These are phyloP conservation scores for Spilosoma lubricipeda DNA, from an alignment of 2,888 invertebrate species.

Conservation along the genomic window DNA sequence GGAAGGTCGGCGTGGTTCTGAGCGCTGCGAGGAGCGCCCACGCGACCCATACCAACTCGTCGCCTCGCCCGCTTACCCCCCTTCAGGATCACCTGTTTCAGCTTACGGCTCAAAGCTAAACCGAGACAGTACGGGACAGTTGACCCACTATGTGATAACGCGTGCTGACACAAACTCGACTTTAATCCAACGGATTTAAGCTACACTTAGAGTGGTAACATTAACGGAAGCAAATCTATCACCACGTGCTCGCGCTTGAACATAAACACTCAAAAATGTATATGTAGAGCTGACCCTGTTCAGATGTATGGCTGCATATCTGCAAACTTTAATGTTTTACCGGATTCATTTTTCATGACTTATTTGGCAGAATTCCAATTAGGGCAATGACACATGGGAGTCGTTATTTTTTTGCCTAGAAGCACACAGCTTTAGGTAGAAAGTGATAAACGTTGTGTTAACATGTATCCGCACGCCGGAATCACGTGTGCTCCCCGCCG, in stretches of 20 bases:
- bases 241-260: constrained; percentile 52
- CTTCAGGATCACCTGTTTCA: constrained; percentile 53
- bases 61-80: constrained; percentile 35
- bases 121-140: constrained; percentile 41
- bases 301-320: constrained; percentile 8
- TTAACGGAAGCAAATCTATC: constrained; percentile 24
- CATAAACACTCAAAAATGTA: constrained; percentile 50
- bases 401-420: constrained; percentile 5
- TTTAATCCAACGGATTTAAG: constrained; percentile 1
- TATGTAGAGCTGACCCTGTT: constrained; percentile 33
- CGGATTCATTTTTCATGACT: constrained; percentile 16
- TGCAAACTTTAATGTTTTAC: constrained; percentile 15
- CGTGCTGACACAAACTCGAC: constrained; percentile 13
- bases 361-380: constrained; percentile 20
- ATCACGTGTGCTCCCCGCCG: neutral
- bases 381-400: constrained; percentile 17
- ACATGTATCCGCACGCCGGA: neutral
- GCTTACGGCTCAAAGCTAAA: constrained; percentile 36
- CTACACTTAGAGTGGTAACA: constrained; percentile 10
- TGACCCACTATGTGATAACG: constrained; percentile 36
- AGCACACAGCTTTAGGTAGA: constrained; percentile 1
- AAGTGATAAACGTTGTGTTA: constrained; percentile 13
- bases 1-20: constrained; percentile 48
- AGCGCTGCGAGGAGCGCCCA: constrained; percentile 17
- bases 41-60: constrained; percentile 26